Base-by-base conservation (phyloP, 1,140 invertebrate species). In the Littorina saxatilis region DNA sequence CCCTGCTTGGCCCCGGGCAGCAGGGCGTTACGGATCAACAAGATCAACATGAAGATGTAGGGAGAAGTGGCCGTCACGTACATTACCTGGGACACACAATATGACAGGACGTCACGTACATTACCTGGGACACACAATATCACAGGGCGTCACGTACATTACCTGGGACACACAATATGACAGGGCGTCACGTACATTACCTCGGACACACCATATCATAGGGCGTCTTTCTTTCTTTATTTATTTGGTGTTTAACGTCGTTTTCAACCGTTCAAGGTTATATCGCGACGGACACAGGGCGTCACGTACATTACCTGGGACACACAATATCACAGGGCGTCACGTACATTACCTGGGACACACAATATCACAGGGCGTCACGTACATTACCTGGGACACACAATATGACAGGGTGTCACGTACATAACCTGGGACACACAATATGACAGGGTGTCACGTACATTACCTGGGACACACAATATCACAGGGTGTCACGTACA, bases 11-110 rank as follows among this genome's bases (percentile, higher is more conserved):
- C 92, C 1, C 93, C 93, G n/a, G 91, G 90, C 63, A 94, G 79
- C 7, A 92, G 88, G 1, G 92, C 79, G 75, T 93, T 92, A 82
- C 92, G 86, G 35, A 93, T 88, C 37, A 94, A 86, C 70, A 94
- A 84, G 66, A 90, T 89, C 68, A 91, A 83, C 79, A 94, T 90
- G 86, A 94, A 91, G 23, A 94, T 82, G 84, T 94, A 93, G 2
- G 93, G 93, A 52, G 92, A 91, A 1, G 92, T 91, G 27, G 93
- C 93, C n/a, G 93, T 93, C 9, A 92, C 80, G 73, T 91, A 91
- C 83, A 90, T 88, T 5, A 90, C 88, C 43, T 47, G n/a, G n/a
- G n/a, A n/a, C n/a, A n/a, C n/a, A n/a, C n/a, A n/a, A n/a, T n/a
- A n/a, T n/a, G n/a, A n/a, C n/a, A n/a, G 66, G 66, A 32, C 20